Base-by-base conservation (phyloP, 2,113 vertebrate species). In the Maccullochella peelii region DNA sequence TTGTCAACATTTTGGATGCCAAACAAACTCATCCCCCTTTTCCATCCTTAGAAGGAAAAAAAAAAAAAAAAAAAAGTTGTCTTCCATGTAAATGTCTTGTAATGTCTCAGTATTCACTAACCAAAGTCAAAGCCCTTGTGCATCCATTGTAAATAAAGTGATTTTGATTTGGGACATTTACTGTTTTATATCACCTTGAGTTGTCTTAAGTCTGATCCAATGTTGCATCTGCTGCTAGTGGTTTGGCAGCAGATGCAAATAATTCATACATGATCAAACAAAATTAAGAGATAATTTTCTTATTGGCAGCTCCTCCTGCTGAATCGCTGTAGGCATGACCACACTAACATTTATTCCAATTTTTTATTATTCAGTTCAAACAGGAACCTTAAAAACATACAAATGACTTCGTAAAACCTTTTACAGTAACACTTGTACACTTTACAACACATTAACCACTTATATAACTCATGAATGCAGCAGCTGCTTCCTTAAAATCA, bases 321-420 rank as follows among this genome's bases (percentile, higher is more conserved):
- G 14, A 21, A 69, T 6, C 20, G 1, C 27, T 30, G 21, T 4
- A 84, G 23, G 6, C 23, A 54, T 8, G 27, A 80, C 55, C 33
- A 82, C 50, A 75, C 52, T 49, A 65, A 59, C 50, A 50, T 86
- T 74, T 89, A 88, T 86, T 91, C 44, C 25, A 88, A 89, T 73
- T 4, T 38, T 91, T 92, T 94, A 83, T 92, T 91, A 71, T 83
- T 88, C 4, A 79, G 57, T 91, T 80, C 8, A 77, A 90, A 92
- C 57, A 84, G 36, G 66, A 80, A 89, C 36, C 80, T 82, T 79
- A 86, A 79, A 91, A 91, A 92, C 89, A 89, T 89, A 93, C 86
- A 93, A 93, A 93, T 50, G 7, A 78, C 36, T 49, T 89, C 61
- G 6, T 69, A 87, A 93, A 90, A 69, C 69, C 59, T 69, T 84